Evolutionary conservation across 1,140 invertebrate species (phyloP), one percentile per base, ranked within the genome.

Genomic region (Pseudomyrmex gracilis): DNA sequence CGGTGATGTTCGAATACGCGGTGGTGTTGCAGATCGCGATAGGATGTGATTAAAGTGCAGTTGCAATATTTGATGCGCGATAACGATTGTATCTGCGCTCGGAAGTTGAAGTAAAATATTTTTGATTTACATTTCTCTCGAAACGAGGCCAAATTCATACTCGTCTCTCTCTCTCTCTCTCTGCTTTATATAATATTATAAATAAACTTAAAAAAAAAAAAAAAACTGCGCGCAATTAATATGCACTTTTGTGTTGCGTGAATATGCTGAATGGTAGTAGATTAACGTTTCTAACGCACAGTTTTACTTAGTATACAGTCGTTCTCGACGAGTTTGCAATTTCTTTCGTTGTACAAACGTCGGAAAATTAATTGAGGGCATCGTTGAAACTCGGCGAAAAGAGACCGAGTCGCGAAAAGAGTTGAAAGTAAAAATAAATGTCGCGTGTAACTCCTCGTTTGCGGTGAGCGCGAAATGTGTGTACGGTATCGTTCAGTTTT

Each of bases 11-110:
- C n/a, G n/a, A n/a, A n/a, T n/a, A n/a, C n/a, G n/a, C n/a, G n/a
- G n/a, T n/a, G n/a, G n/a, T n/a, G 45, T 13, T 77, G 49, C 24
- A 8, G 51, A 58, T 15, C 43, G 34, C 53, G 76, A 58, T 71
- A 66, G 60, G 1, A 34, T 53, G 71, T 53, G 71, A 80, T 80
- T 80, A 80, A 80, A 80, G 43, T 13, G 76, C 76, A 20, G 3
- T 58, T 78, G 76, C 67, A 70, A 70, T 78, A 47, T 47, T 80
- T 71, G 53, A 80, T 34, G 76, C 34, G 34, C 34, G 34, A 34
- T 34, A 71, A 70, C 17, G 43, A 43, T 13, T 2, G 17, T 66
- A 8, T 13, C 34, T n/a, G 34, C 34, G 1, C n/a, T n/a, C n/a
- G n/a, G n/a, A 34, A 34, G 34, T 34, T 7, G 34, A 34, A 7